Percentiles rank a stretch among this genome's conserved stretches.
Conservation (phyloP, 2,113 vertebrate genomes). For the Euleptes europaea region DNA sequence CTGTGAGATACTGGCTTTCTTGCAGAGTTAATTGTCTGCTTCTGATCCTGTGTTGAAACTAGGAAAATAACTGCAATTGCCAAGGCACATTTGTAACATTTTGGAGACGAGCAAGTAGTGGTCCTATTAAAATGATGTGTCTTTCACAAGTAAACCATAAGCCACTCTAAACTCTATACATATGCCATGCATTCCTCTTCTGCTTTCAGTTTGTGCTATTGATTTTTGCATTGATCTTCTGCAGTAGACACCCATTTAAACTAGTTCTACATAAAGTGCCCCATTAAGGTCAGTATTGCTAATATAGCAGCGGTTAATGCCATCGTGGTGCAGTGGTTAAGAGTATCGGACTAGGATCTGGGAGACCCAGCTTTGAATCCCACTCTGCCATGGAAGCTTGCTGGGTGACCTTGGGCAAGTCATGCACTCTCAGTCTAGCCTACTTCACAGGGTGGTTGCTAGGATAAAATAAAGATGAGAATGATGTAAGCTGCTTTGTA, state of each 20-base stretch:
- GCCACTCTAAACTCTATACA: too few species aligned
- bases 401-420: too few species aligned
- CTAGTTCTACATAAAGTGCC: not conserved
- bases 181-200: not conserved
- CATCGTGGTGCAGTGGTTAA: not conserved
- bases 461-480: too few species aligned
- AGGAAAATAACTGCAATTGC: not conserved
- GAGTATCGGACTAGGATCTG: too few species aligned
- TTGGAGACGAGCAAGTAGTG: not conserved
- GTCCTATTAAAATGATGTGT: not conserved
- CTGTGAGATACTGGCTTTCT: not conserved
- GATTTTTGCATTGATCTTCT: not conserved
- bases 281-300: too few species aligned
- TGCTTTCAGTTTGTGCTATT: not conserved
- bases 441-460: too few species aligned
- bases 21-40: too few species aligned
- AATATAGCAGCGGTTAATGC: not conserved
- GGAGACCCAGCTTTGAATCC: too few species aligned
- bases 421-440: too few species aligned
- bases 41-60: not conserved
- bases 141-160: not conserved
- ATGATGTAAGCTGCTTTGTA: too few species aligned
- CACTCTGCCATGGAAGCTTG: too few species aligned
- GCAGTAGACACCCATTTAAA: not conserved
- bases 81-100: not conserved